A percentile compares a stretch with the other conserved stretches of the same genome.
These are phyloP conservation scores for Semnornis frantzii DNA, from an alignment of 2,113 vertebrate genomes.

Conservation along the genomic window DNA sequence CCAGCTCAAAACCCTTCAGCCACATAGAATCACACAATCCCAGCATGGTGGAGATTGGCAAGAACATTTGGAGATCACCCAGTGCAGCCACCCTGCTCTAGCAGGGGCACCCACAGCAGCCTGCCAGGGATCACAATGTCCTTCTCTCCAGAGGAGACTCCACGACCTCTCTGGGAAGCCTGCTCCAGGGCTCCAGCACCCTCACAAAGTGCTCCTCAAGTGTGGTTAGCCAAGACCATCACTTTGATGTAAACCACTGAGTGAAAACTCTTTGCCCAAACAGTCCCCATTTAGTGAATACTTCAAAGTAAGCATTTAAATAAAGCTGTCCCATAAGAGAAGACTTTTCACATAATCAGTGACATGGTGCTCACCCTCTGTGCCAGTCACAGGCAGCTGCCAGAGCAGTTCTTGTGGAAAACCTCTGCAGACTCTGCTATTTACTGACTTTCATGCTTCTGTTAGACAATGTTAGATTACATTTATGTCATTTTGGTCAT, in stretches of 20 bases:
- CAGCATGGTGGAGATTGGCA: too few species aligned
- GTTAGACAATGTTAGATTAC: not conserved
- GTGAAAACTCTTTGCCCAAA: not conserved
- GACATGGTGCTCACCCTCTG: not conserved
- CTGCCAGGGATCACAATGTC: too few species aligned
- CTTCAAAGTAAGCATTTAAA: not conserved
- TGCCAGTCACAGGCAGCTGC: not conserved
- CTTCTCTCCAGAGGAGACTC: too few species aligned
- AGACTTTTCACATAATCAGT: not conserved
- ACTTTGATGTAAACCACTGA: not conserved
- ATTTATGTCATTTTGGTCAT: constrained; percentile 12
- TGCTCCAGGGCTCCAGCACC: too few species aligned
- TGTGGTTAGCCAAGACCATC: not conserved
- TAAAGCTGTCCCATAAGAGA: not conserved
- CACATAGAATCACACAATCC: too few species aligned
- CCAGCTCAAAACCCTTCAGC: not conserved
- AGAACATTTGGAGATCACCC: too few species aligned
- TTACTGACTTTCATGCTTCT: not conserved
- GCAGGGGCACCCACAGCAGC: too few species aligned
- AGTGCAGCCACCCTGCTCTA: too few species aligned
- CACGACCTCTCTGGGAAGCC: too few species aligned
- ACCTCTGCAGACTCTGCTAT: not conserved
- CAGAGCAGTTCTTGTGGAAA: not conserved
- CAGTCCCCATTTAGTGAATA: not conserved
- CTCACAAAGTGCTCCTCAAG: too few species aligned